phyloP scores from a whole-genome alignment of 2,888 invertebrate genomes.

The Troides aeacus region DNA sequence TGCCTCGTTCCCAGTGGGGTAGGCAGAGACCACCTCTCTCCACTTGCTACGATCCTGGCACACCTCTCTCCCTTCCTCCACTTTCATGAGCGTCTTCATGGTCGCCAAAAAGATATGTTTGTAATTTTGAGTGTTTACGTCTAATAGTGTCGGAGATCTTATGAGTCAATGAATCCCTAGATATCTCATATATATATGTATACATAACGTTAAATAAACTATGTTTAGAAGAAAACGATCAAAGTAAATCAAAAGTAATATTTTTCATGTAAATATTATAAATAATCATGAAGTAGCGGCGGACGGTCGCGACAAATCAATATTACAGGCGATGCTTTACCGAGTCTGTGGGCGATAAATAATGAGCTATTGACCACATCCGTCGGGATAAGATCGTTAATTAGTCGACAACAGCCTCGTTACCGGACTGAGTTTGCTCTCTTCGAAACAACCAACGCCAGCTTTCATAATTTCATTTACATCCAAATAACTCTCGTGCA shows the following conservation, averaged over 20 bases:
- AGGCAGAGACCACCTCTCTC: too few relatives aligned
- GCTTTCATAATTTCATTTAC: slow-evolving; percentile 18
- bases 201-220: too few relatives aligned
- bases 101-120: too few relatives aligned
- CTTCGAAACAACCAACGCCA: slow-evolving; percentile 2
- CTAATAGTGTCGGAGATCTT: too few relatives aligned
- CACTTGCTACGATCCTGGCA: too few relatives aligned
- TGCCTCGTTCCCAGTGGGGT: too few relatives aligned
- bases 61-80: too few relatives aligned
- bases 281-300: slow-evolving; percentile 5
- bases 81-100: too few relatives aligned
- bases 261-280: neutral
- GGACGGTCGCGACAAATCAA: slow-evolving; percentile 26
- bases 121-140: too few relatives aligned
- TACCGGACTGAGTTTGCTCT: slow-evolving; percentile 19
- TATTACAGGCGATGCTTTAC: slow-evolving; percentile 27
- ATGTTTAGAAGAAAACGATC: too few relatives aligned
- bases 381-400: slow-evolving; percentile 29
- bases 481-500: neutral
- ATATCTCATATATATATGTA: too few relatives aligned
- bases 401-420: slow-evolving; percentile 23
- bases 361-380: slow-evolving; percentile 28
- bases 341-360: slow-evolving; percentile 23
- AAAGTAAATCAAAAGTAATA: neutral
- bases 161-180: too few relatives aligned